A percentile compares a stretch with the other conserved stretches of the same genome.
Conservation (phyloP, 2,888 invertebrate species). For the Acanthosoma haemorrhoidale region DNA sequence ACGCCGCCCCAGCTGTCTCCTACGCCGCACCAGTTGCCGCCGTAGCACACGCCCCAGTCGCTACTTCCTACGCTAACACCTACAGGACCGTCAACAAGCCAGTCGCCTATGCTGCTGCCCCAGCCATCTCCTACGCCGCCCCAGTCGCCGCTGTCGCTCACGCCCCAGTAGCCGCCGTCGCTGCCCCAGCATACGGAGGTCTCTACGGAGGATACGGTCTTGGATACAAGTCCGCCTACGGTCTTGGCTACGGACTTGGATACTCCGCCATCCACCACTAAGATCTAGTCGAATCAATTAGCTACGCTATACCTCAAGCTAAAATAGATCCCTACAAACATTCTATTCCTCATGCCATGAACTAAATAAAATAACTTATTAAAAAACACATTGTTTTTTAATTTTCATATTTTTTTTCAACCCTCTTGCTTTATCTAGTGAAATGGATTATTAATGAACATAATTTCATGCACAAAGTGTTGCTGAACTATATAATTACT, state of each 20-base stretch:
- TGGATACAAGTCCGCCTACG: constrained; percentile 15
- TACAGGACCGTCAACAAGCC: constrained; percentile 51
- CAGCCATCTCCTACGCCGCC: constrained; percentile 24
- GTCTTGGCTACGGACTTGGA: constrained; percentile 1
- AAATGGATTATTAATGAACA: too few relatives aligned
- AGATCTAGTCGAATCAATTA: background rate
- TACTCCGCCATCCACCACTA: constrained; percentile 18
- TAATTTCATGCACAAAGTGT: too few relatives aligned
- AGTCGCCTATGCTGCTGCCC: constrained; percentile 23
- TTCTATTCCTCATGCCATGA: background rate
- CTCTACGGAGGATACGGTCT: constrained; percentile 8
- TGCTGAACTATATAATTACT: too few relatives aligned
- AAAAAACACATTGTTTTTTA: too few relatives aligned
- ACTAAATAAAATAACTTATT: constrained; percentile 5
- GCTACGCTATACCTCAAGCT: background rate
- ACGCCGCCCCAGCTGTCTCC: constrained; percentile 43
- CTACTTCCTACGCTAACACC: constrained; percentile 61
- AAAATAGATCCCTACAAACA: background rate
- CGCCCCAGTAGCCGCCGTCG: constrained; percentile 7
- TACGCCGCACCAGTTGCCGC: constrained; percentile 35
- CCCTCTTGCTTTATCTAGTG: too few relatives aligned
- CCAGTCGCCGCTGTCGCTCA: constrained; percentile 16
- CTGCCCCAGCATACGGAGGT: constrained; percentile 11
- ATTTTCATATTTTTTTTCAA: too few relatives aligned
- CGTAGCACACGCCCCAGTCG: constrained; percentile 41